A percentile compares a stretch with the other conserved stretches of the same genome.
Conservation (phyloP, 2,797 vertebrate species). For the Sebastolobus alascanus region DNA sequence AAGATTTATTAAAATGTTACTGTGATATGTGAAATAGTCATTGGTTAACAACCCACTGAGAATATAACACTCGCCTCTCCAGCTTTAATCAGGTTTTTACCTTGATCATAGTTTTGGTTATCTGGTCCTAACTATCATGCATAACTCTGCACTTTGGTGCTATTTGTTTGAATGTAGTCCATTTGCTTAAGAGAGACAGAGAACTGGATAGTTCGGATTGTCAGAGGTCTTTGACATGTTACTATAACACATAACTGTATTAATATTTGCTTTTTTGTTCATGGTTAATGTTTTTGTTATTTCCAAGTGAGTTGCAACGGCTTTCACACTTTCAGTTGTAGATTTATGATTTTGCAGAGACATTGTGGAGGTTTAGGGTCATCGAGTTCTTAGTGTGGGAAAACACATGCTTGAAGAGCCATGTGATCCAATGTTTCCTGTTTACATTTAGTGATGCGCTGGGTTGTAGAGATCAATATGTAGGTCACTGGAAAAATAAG, state of each 20-base stretch:
- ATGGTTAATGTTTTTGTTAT: neutral
- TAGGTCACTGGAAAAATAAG: neutral
- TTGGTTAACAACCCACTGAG: neutral
- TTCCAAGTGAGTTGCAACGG: neutral
- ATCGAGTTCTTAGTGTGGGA: neutral
- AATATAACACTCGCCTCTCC: neutral
- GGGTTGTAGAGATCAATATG: neutral
- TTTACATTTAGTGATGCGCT: neutral
- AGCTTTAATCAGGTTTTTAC: neutral
- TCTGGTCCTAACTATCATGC: neutral
- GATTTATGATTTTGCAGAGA: neutral
- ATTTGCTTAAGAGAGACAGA: neutral
- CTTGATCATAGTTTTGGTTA: neutral
- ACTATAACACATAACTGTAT: neutral
- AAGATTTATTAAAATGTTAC: constrained; percentile 6
- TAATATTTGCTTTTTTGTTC: neutral
- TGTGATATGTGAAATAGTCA: neutral
- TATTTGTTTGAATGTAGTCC: neutral
- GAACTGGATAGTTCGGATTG: neutral
- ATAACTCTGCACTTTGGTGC: neutral
- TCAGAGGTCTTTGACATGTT: neutral
- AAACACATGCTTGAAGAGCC: neutral
- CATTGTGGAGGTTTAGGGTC: neutral
- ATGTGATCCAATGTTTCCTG: neutral
- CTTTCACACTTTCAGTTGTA: neutral